phyloP scores from a whole-genome alignment of 2,113 vertebrate genomes.

The Coryphaenoides rupestris region DNA sequence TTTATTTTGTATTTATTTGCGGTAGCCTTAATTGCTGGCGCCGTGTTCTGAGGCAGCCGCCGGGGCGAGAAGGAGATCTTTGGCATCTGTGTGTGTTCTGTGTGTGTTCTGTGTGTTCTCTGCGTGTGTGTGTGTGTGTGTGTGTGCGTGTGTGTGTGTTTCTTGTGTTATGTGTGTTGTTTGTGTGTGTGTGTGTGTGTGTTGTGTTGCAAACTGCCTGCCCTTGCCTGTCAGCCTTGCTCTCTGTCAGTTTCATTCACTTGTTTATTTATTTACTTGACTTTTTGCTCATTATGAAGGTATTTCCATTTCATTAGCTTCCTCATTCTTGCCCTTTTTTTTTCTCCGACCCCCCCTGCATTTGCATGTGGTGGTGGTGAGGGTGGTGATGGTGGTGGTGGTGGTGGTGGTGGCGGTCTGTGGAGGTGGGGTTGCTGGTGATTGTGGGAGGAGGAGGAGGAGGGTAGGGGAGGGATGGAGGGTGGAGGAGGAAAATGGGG shows the following conservation, averaged over 20 bases:
- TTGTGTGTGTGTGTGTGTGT: too few relatives aligned
- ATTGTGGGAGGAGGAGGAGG: slow-evolving; percentile 14
- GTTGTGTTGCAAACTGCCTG: slow-evolving; percentile 83
- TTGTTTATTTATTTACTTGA: slow-evolving; percentile 47
- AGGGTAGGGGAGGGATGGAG: too few relatives aligned
- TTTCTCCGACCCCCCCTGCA: slow-evolving; percentile 52
- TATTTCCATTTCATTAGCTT: slow-evolving; percentile 74
- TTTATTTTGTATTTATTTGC: slow-evolving; percentile 11
- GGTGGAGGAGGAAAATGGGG: slow-evolving; percentile 11
- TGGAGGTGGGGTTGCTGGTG: too few relatives aligned
- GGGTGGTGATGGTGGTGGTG: not conserved
- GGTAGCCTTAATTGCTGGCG: slow-evolving; percentile 73
- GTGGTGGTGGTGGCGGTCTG: slow-evolving; percentile 7
- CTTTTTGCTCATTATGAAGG: slow-evolving; percentile 89
- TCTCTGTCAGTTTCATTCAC: slow-evolving; percentile 72
- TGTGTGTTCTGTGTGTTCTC: too few relatives aligned
- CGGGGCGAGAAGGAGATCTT: slow-evolving; percentile 72
- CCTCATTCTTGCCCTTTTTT: slow-evolving; percentile 20
- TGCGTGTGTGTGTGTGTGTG: too few relatives aligned
- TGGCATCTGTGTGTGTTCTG: slow-evolving; percentile 42
- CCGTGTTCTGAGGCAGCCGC: slow-evolving; percentile 55
- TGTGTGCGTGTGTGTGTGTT: too few relatives aligned
- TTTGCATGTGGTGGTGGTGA: slow-evolving; percentile 79
- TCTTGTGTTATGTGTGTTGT: too few relatives aligned
- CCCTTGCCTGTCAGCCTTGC: slow-evolving; percentile 88